Evolutionary conservation across 2,888 invertebrate genomes (phyloP), one percentile per base, ranked within the genome.

Genomic region (Eupeodes luniger): DNA sequence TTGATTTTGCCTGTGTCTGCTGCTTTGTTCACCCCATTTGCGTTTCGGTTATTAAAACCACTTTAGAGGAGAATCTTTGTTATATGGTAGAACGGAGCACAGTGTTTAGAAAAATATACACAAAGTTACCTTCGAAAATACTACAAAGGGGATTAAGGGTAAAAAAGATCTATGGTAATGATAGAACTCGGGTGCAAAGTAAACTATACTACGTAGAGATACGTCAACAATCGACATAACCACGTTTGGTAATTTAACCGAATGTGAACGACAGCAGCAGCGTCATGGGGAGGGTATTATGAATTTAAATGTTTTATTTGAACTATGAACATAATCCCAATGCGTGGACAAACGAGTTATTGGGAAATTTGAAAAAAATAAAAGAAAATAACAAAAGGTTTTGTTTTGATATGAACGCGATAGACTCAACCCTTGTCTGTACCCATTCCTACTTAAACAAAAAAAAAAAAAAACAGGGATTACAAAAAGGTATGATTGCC

Each of bases 1-100:
- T 75, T 69, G 40, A 7, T 27, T 27, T 66, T 66, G 19, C 27
- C 10, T 66, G 66, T 19, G 27, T 27, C 27, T 27, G 2, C 70
- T 70, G 72, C 62, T 27, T 75, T 77, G 67, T 67, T 76, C 80
- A 83, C 87, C 83, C 87, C 72, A 80, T 87, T 83, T 81, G 69
- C 69, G 86, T 69, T 77, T 51, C 47, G 27, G 75, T 44, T 76
- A 79, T 66, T 76, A 76, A 81, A 85, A 67, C 77, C 77, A 81
- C 72, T 86, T 86, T 82, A 62, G 57, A 64, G 59, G 34, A 51
- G 53, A 67, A n/a, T 72, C 62, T 81, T 67, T 67, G 67, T 69
- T 7, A 49, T 44, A 27, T 27, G 27, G 27, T 3, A 27, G 27
- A 27, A 27, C 27, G 27, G 27, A 44, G 9, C 16, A 55, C 59